These are phyloP conservation scores for Cheilosia vulpina DNA, from an alignment of 2,888 invertebrate genomes.

Conservation along the genomic window DNA sequence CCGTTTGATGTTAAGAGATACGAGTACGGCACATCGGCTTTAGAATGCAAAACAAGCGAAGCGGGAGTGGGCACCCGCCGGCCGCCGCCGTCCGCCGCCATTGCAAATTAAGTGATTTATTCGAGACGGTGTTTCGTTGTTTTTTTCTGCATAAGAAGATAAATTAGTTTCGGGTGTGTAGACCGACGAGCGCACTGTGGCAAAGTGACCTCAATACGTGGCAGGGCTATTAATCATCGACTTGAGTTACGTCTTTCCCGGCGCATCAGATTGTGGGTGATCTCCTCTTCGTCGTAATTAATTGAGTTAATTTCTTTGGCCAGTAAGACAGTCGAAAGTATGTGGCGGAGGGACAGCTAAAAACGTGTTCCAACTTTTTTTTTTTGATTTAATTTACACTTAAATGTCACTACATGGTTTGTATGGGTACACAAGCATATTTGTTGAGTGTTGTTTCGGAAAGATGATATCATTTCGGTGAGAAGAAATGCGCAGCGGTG, in stretches of 20 bases:
- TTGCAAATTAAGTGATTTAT: conserved; percentile 47
- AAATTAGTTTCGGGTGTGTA: conserved; percentile 41
- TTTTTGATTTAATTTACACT: conserved; percentile 7
- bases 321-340: neutral
- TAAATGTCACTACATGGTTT: neutral
- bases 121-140: conserved; percentile 1
- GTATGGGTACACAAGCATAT: conserved; percentile 12
- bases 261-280: conserved; percentile 20
- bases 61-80: conserved; percentile 9
- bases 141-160: conserved; percentile 39
- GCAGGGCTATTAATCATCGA: conserved; percentile 54
- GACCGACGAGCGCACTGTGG: conserved; percentile 18
- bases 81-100: neutral
- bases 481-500: conserved; percentile 8
- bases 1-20: conserved; percentile 30
- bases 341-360: neutral
- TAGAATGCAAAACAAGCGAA: neutral
- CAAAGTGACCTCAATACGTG: conserved; percentile 55
- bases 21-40: neutral
- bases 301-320: conserved; percentile 42
- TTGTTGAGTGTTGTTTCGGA: neutral
- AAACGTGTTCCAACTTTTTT: neutral
- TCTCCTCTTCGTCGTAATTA: conserved; percentile 51
- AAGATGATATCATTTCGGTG: conserved; percentile 16
- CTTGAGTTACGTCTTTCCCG: conserved; percentile 10